phyloP scores from a whole-genome alignment of 1,140 invertebrate species.

The Eubasilissa regina region DNA sequence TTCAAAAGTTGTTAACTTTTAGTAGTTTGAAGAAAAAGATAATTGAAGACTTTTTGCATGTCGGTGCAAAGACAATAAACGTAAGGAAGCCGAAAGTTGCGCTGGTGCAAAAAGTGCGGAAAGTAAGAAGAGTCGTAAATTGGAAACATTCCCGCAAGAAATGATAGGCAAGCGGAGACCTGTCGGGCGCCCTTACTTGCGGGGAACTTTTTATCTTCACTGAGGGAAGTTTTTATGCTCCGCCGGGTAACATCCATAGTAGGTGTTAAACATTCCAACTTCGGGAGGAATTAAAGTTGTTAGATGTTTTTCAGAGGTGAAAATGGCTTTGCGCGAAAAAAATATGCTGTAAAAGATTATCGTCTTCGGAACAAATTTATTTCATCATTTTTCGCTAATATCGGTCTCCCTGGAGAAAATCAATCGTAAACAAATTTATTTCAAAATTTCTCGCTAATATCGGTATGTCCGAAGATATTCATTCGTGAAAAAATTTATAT shows the following conservation, averaged over 20 bases:
- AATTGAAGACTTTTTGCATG: too few relatives aligned
- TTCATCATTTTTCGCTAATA: background rate
- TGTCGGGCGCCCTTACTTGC: slow-evolving; percentile 17
- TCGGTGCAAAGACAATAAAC: too few relatives aligned
- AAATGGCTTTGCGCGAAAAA: slow-evolving; percentile 30
- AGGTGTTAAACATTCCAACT: slow-evolving; percentile 39
- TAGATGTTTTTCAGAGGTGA: slow-evolving; percentile 29
- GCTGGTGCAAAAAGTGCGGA: background rate
- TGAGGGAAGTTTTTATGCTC: slow-evolving; percentile 25
- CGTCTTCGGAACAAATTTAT: slow-evolving; percentile 12
- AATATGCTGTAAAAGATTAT: slow-evolving; percentile 32
- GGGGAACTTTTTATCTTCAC: slow-evolving; percentile 10
- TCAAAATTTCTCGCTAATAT: too few relatives aligned
- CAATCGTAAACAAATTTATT: too few relatives aligned
- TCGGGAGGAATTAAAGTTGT: slow-evolving; percentile 38
- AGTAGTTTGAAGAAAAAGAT: too few relatives aligned
- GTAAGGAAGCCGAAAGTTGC: slow-evolving; percentile 11
- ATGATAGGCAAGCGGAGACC: slow-evolving; percentile 43
- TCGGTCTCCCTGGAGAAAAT: background rate
- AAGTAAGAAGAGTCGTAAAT: slow-evolving; percentile 44
- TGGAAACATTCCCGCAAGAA: slow-evolving; percentile 28
- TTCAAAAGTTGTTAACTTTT: too few relatives aligned
- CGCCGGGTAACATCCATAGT: slow-evolving; percentile 28
- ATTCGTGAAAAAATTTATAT: too few relatives aligned
- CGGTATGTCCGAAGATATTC: too few relatives aligned